These are phyloP conservation scores for Virgularia gustaviana DNA, from an alignment of 92 coral and sea anemone genomes.

Conservation along the genomic window DNA sequence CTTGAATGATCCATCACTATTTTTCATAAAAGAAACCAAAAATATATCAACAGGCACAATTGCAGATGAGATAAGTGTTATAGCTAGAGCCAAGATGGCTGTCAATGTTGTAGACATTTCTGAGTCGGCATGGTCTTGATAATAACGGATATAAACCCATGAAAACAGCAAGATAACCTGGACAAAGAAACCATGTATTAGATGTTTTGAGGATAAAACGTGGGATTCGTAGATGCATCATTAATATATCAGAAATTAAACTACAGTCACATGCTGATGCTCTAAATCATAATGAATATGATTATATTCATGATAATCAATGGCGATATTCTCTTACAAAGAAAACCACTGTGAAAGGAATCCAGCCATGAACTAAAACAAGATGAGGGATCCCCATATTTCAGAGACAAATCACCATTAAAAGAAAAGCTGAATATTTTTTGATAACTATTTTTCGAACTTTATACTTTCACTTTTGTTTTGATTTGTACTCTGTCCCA, in stretches of 20 bases:
- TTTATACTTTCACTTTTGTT: too few species aligned
- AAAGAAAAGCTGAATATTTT: too few species aligned
- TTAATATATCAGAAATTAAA: too few species aligned
- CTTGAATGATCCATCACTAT: slow-evolving; percentile 86
- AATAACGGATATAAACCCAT: slow-evolving; percentile 92
- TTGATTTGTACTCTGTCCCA: too few species aligned
- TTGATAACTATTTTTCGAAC: too few species aligned
- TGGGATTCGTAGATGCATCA: too few species aligned
- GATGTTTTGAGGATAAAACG: too few species aligned
- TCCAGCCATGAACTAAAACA: slow-evolving; percentile 91
- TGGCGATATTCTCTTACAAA: slow-evolving; percentile 81
- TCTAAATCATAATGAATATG: too few species aligned
- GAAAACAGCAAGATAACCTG: slow-evolving; percentile 83
- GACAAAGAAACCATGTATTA: too few species aligned
- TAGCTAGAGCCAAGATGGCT: slow-evolving; percentile 68
- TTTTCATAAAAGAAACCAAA: slow-evolving; percentile 88
- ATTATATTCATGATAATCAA: background rate
- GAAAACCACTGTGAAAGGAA: slow-evolving; percentile 90
- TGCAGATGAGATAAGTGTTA: slow-evolving; percentile 77
- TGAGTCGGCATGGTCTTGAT: slow-evolving; percentile 86
- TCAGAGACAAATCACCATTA: too few species aligned
- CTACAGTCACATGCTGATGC: background rate
- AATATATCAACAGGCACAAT: slow-evolving; percentile 93
- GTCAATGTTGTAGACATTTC: slow-evolving; percentile 91
- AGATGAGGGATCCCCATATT: slow-evolving; percentile 88